phyloP scores from a whole-genome alignment of 2,797 vertebrate genomes.

The Phataginus tetradactyla region DNA sequence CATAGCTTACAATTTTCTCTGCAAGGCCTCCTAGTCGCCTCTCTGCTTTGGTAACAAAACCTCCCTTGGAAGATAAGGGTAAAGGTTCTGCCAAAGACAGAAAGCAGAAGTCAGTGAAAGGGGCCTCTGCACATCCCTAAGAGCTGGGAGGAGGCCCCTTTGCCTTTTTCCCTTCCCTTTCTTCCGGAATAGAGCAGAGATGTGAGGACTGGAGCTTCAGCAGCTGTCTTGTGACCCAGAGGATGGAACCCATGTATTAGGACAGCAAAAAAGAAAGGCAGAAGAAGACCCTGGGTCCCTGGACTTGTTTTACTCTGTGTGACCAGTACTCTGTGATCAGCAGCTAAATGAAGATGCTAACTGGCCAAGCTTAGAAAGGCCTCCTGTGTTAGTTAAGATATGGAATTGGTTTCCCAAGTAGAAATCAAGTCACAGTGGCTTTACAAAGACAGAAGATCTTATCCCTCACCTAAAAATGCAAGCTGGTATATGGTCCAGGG shows the following conservation, averaged over 20 bases:
- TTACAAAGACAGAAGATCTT: not conserved
- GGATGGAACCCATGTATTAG: not conserved
- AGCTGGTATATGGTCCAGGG: accelerated
- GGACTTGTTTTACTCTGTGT: accelerated
- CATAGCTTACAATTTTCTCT: not conserved
- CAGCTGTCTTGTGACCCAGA: not conserved
- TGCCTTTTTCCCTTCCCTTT: not conserved
- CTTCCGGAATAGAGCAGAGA: not conserved
- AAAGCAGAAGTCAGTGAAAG: not conserved
- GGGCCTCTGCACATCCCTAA: not conserved
- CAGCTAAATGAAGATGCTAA: not conserved
- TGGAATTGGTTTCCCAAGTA: not conserved
- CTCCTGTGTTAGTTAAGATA: not conserved
- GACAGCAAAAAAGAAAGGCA: not conserved
- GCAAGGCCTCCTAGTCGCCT: not conserved
- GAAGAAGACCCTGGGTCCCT: not conserved
- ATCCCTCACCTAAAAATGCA: not conserved
- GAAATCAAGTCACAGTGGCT: not conserved
- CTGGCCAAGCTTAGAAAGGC: not conserved
- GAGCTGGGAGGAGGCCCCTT: not conserved
- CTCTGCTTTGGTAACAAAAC: not conserved
- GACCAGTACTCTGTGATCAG: no score
- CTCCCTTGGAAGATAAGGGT: not conserved
- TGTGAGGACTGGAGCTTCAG: not conserved
- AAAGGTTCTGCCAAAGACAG: not conserved